A percentile compares a stretch with the other conserved stretches of the same genome.
Evolutionary conservation across 2,797 vertebrate genomes (phyloP).

Genomic region (Enteromius anoplus): DNA sequence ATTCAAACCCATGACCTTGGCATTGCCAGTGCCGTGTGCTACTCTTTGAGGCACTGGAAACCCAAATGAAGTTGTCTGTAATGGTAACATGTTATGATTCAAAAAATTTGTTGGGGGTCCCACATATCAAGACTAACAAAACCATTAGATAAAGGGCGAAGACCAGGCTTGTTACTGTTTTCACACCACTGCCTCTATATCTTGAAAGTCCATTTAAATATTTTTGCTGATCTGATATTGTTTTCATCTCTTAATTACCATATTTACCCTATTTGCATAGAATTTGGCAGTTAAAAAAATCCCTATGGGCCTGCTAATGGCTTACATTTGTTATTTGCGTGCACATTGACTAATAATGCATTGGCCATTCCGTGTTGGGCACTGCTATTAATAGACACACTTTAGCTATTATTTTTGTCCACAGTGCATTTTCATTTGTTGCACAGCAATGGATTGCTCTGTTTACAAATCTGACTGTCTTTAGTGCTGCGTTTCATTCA

Average conservation of each 20-base stretch:
- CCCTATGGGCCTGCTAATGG: constrained; percentile 7
- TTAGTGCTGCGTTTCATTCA: constrained; percentile 20
- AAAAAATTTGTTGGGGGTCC: neutral
- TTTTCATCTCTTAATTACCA: neutral
- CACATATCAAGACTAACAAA: neutral
- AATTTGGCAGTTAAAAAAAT: neutral
- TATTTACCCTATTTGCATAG: neutral
- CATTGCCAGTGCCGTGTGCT: neutral
- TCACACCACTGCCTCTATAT: neutral
- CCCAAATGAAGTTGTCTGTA: neutral
- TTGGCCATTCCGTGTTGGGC: neutral
- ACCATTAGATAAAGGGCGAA: neutral
- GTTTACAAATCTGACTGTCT: constrained; percentile 26
- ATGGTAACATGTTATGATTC: neutral
- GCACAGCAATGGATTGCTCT: constrained; percentile 7
- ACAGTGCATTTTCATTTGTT: constrained; percentile 35
- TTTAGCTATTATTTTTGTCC: constrained; percentile 13
- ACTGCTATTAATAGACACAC: constrained; percentile 35
- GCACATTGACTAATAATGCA: constrained; percentile 34
- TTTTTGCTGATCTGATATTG: neutral
- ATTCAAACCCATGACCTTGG: neutral
- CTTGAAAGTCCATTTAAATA: neutral
- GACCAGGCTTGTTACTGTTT: neutral
- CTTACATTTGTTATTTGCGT: neutral
- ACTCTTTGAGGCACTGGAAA: neutral